A percentile compares a stretch with the other conserved stretches of the same genome.
Conservation (phyloP, 2,888 invertebrate genomes). For the Lypha dubia region DNA sequence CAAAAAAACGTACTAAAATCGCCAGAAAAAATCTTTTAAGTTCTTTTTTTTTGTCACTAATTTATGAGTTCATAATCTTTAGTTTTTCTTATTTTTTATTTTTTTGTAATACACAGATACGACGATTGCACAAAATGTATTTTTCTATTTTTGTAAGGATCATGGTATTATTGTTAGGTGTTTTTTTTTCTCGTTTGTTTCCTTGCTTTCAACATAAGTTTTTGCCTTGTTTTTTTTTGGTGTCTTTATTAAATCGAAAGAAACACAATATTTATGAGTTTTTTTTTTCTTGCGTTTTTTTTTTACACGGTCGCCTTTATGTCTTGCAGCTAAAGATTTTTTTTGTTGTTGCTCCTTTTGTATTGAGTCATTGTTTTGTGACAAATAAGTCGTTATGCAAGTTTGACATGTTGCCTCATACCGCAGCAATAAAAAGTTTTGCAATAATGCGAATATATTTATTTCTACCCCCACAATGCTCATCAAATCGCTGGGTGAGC, state of each 20-base stretch:
- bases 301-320: conserved; percentile 56
- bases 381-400: conserved; percentile 66
- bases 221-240: not conserved
- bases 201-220: too few relatives aligned
- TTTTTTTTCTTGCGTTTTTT: conserved; percentile 33
- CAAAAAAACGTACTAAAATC: conserved; percentile 5
- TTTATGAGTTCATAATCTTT: conserved; percentile 58
- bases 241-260: not conserved
- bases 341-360: conserved; percentile 7
- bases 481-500: too few relatives aligned
- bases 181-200: too few relatives aligned
- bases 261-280: conserved; percentile 45
- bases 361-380: conserved; percentile 67
- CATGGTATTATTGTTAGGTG: conserved; percentile 11
- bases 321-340: conserved; percentile 64
- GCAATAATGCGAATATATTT: conserved; percentile 28
- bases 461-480: not conserved
- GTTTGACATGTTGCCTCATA: conserved; percentile 61
- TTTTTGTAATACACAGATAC: not conserved
- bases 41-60: conserved; percentile 27
- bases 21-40: too few relatives aligned
- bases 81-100: too few relatives aligned
- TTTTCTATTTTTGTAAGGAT: not conserved
- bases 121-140: too few relatives aligned
- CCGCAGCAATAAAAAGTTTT: conserved; percentile 20